phyloP scores from a whole-genome alignment of 2,797 vertebrate species.

The Jordanella pulchra region DNA sequence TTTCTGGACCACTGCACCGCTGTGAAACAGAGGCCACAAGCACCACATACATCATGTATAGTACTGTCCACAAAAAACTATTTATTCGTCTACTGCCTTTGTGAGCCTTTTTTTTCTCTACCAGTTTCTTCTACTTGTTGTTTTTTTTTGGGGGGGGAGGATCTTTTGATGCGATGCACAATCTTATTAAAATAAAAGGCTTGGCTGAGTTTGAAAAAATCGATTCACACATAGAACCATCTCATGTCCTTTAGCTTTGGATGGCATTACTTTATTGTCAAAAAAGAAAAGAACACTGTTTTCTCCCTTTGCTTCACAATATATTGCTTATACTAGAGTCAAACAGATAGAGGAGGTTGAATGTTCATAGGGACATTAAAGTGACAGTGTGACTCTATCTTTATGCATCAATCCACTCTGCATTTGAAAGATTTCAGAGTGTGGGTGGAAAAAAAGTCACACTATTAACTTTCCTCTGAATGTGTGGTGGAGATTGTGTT shows the following conservation, averaged over 20 bases:
- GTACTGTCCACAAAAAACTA: slow-evolving; percentile 37
- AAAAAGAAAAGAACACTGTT: background rate
- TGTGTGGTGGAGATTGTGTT: slow-evolving; percentile 10
- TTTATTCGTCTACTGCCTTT: slow-evolving; percentile 35
- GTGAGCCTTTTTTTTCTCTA: background rate
- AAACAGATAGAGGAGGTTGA: slow-evolving; percentile 4
- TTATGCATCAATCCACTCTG: slow-evolving; percentile 66
- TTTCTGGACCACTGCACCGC: slow-evolving; percentile 66
- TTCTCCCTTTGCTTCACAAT: background rate
- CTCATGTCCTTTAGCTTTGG: too few relatives aligned
- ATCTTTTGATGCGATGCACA: background rate
- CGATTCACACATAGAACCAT: background rate
- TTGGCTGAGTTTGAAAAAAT: background rate
- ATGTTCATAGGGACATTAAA: slow-evolving; percentile 21
- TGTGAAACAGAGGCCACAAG: slow-evolving; percentile 62
- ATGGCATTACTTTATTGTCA: background rate
- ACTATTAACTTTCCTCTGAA: slow-evolving; percentile 21
- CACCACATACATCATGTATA: slow-evolving; percentile 57
- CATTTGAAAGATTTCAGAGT: slow-evolving; percentile 49
- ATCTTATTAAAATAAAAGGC: background rate
- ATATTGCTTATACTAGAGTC: background rate
- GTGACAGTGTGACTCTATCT: slow-evolving; percentile 52
- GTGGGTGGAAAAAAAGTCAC: slow-evolving; percentile 37
- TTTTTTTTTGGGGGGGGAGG: background rate
- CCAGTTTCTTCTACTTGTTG: background rate